Evolutionary conservation across 2,113 vertebrate genomes (phyloP).

Genomic region (Cyprinodon tularosa): DNA sequence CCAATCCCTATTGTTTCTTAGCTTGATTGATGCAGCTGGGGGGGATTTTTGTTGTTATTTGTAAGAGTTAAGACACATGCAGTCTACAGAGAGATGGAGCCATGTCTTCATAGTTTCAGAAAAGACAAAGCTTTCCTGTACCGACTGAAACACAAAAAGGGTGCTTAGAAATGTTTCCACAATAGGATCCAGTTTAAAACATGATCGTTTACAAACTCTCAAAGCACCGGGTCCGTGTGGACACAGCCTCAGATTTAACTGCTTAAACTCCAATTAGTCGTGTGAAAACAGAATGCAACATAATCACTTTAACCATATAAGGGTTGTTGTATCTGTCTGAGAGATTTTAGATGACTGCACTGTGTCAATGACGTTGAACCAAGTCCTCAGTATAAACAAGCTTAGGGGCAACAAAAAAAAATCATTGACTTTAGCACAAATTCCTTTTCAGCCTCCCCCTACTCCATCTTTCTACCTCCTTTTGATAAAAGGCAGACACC

Average conservation of each 20-base stretch:
- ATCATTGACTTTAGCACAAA: background rate
- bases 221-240: no score
- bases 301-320: background rate
- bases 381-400: background rate
- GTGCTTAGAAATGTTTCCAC: no score
- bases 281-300: background rate
- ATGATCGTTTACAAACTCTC: no score
- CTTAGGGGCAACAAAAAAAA: background rate
- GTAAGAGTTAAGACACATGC: no score
- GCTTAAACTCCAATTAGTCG: background rate
- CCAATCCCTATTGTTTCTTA: no score
- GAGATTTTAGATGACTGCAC: background rate
- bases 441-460: background rate
- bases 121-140: no score
- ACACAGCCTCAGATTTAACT: background rate
- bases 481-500: slow-evolving; percentile 9
- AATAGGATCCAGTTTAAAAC: no score
- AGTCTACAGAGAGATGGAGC: no score
- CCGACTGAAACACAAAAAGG: no score
- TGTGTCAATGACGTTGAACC: background rate
- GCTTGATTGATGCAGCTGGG: no score
- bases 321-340: background rate
- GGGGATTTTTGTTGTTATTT: no score
- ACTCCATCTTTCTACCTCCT: slow-evolving; percentile 37
- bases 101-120: no score